Percentiles rank a stretch among this genome's conserved stretches.
Evolutionary conservation across 2,888 invertebrate genomes (phyloP).

Genomic region (Orthonychiurus folsomi): DNA sequence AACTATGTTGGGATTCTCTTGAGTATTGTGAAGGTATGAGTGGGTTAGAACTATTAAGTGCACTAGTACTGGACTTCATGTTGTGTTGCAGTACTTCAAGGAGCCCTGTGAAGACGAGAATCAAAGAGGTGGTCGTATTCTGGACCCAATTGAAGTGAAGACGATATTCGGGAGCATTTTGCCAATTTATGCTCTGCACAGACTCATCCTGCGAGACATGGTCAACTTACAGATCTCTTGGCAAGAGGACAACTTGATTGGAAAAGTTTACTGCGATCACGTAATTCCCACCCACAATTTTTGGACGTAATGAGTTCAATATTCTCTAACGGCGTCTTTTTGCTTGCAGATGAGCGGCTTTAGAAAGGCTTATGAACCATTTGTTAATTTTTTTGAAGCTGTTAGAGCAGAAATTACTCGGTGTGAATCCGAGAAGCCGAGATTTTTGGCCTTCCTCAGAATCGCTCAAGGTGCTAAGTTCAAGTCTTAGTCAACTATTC

Average conservation of each 20-base stretch:
- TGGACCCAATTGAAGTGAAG: conserved; percentile 84
- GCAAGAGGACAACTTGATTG: conserved; percentile 79
- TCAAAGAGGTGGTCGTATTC: conserved; percentile 65
- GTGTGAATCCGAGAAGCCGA: conserved; percentile 84
- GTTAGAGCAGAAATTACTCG: conserved; percentile 85
- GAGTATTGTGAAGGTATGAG: conserved; percentile 76
- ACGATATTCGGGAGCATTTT: conserved; percentile 92
- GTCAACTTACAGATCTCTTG: conserved; percentile 63
- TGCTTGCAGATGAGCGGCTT: conserved; percentile 62
- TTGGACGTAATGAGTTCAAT: no score
- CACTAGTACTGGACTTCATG: conserved; percentile 17
- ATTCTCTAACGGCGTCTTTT: conserved; percentile 10
- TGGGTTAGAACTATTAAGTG: conserved; percentile 4
- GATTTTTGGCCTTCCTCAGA: conserved; percentile 97
- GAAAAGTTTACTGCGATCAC: conserved; percentile 74
- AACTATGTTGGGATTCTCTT: conserved; percentile 94
- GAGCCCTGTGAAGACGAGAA: conserved; percentile 79
- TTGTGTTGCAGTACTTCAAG: conserved; percentile 70
- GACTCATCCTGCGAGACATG: conserved; percentile 59
- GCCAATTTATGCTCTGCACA: conserved; percentile 87
- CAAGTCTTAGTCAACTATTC: conserved; percentile 16
- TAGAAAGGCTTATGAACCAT: conserved; percentile 91
- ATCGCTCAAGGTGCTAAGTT: conserved; percentile 84
- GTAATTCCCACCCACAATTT: conserved; percentile 43
- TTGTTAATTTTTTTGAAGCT: conserved; percentile 96